A percentile compares a stretch with the other conserved stretches of the same genome.
These are phyloP conservation scores for Delia radicum DNA, from an alignment of 1,140 invertebrate genomes.

Conservation along the genomic window DNA sequence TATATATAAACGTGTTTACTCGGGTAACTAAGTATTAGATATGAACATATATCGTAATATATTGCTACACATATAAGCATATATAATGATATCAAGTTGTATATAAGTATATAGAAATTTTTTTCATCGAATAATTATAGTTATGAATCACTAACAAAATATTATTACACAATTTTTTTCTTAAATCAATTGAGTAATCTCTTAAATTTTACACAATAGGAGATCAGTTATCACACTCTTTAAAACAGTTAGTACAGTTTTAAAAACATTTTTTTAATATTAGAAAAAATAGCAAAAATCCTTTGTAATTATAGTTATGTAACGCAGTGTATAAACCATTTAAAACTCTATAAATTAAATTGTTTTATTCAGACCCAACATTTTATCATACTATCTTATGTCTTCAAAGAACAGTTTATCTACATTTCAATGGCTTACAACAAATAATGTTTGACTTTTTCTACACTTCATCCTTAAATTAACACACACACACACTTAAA, in stretches of 20 bases:
- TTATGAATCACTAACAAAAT: too few relatives aligned
- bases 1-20: too few relatives aligned
- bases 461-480: neutral
- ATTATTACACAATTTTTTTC: too few relatives aligned
- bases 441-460: neutral
- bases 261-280: too few relatives aligned
- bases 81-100: too few relatives aligned
- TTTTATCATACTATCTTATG: neutral
- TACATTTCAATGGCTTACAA: neutral
- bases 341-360: constrained; percentile 10
- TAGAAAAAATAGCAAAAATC: neutral
- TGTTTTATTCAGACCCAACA: neutral
- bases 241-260: neutral
- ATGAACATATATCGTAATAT: too few relatives aligned
- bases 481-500: neutral
- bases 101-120: too few relatives aligned
- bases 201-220: neutral
- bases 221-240: neutral
- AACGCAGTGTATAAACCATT: neutral
- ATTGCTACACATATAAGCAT: too few relatives aligned
- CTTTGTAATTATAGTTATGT: too few relatives aligned
- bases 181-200: too few relatives aligned
- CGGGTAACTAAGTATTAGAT: too few relatives aligned
- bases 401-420: neutral
- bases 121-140: too few relatives aligned